Base-by-base conservation (phyloP, 2,888 invertebrate genomes). In the Orthosia gracilis region DNA sequence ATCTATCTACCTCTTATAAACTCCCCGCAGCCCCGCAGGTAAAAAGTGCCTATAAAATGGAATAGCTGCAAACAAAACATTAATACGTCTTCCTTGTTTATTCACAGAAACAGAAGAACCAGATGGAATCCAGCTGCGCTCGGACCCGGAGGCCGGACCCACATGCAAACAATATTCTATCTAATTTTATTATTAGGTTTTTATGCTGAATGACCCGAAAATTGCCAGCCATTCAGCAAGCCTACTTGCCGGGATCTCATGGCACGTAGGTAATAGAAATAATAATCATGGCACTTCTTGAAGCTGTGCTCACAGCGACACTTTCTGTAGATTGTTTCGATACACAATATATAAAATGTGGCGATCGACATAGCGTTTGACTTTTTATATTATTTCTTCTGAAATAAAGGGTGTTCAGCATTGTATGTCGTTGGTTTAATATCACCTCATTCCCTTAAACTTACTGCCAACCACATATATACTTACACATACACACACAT, bases 261-360 rank as follows among this genome's bases (percentile, higher is more conserved):
- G 31, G 21, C 49, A 49, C 5, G 74, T 4, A 73, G 50, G 57
- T 7, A 4, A 15, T 55, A 23, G 13, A 55, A 55, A 18, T n/a
- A 40, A 59, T 12, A n/a, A 31, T 18, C 18, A 47, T 49, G 47
- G n/a, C 13, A 23, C 7, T 4, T 68, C 21, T 73, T 76, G 62
- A 73, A 63, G 73, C 76, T 76, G 73, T 63, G 17, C 76, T 79
- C 61, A 76, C 73, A 76, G 62, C 13, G 15, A n/a, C n/a, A 31
- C 12, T 73, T 76, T 73, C 73, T 49, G 80, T 80, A 63, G 80
- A 17, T 49, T 73, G 80, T 80, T 58, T 76, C 74, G 76, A 58
- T 76, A 58, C 74, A 76, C 80, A 49, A 40, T 40, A 13, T 72
- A 50, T n/a, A n/a, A 15, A 45, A 31, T 13, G 80, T 76, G 80